Conservation (phyloP, 2,113 vertebrate species). For the Quiscalus mexicanus region DNA sequence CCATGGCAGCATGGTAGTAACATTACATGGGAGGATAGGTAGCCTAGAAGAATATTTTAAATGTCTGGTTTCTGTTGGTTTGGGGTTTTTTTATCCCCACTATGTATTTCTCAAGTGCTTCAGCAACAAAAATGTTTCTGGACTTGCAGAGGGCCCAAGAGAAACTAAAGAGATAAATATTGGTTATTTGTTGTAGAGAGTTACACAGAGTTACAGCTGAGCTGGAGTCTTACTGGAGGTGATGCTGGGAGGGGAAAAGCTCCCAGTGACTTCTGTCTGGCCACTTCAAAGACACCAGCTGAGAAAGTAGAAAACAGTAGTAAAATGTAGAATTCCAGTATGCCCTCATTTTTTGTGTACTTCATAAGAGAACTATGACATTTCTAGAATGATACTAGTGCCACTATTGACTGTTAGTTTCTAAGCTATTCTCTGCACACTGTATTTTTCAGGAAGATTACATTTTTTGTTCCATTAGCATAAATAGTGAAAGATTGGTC, state of each 20-base stretch:
- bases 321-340: neutral
- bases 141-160: neutral
- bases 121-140: neutral
- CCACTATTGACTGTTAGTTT: neutral
- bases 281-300: neutral
- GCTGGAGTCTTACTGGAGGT: neutral
- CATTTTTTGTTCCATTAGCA: neutral
- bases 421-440: neutral
- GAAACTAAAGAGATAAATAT: neutral
- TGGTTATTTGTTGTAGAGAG: neutral
- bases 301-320: neutral
- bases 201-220: rapidly evolving
- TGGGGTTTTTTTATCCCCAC: rapidly evolving
- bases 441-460: neutral
- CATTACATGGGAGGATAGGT: neutral
- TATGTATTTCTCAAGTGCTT: neutral
- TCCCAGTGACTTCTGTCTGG: neutral
- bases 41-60: neutral
- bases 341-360: neutral
- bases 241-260: neutral
- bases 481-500: neutral
- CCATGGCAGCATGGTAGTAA: no score
- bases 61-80: neutral
- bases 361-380: neutral
- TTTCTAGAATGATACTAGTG: neutral